phyloP scores from a whole-genome alignment of 2,113 vertebrate genomes.

The Lepus americanus region DNA sequence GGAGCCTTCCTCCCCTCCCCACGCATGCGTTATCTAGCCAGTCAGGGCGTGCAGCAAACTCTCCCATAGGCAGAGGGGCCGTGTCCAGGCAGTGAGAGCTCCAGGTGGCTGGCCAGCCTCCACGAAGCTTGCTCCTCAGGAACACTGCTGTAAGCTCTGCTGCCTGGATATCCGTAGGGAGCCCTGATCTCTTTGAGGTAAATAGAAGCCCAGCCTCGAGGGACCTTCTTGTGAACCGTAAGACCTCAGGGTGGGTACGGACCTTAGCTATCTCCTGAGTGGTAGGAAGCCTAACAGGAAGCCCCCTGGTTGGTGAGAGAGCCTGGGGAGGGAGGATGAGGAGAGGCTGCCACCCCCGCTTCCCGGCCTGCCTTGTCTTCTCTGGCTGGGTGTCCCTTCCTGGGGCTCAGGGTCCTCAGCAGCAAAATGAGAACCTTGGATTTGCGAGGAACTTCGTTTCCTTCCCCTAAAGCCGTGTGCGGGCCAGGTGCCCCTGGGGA shows the following conservation, averaged over 20 bases:
- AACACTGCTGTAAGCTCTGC: not conserved
- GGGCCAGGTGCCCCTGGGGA: not conserved
- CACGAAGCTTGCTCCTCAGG: not conserved
- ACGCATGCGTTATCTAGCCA: not conserved
- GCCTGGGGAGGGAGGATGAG: not conserved
- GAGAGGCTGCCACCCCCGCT: not conserved
- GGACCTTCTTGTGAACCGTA: not conserved
- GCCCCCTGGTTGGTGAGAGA: not conserved
- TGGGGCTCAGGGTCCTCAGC: not conserved
- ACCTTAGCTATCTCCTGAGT: not conserved
- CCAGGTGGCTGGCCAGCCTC: not conserved
- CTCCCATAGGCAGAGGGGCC: not conserved
- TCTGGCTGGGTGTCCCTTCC: not conserved
- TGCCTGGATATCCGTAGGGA: not conserved
- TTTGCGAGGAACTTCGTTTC: not conserved
- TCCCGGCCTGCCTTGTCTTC: not conserved
- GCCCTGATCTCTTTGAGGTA: conserved; percentile 19
- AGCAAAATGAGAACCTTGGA: not conserved
- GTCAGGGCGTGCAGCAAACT: not conserved
- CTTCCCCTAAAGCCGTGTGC: not conserved
- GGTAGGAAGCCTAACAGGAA: not conserved
- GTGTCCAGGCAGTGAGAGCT: not conserved
- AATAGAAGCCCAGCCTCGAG: not conserved
- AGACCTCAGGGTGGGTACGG: not conserved
- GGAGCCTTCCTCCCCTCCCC: not conserved